Evolutionary conservation across 53 echinoderm and acorn worm genomes (phyloP), one percentile per base, ranked within the genome.

Genomic region (Apostichopus leukothele): DNA sequence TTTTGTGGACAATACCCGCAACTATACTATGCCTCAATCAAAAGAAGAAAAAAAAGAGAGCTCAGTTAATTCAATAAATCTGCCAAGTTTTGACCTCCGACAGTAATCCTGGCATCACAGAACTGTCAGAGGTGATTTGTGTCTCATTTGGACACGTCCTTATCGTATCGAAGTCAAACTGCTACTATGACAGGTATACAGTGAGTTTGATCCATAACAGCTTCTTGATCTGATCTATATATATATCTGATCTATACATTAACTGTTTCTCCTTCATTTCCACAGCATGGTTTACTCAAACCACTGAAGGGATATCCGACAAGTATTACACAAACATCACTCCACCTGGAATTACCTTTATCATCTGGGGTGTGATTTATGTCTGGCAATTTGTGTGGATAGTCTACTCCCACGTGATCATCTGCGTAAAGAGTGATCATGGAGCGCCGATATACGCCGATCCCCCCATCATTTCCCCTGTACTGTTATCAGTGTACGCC

Each of bases 291-390:
- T 96, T 96, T 78, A 86, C 85, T 20, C 93, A 91, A 67, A 85
- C 76, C 50, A 96, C 96, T 1, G 96, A 84, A n/a, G 93, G 90
- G n/a, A 84, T 93, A 21, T 95, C 96, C 25, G 96, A 96, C 88
- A 74, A 73, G 18, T 96, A 90, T 90, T 91, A 81, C 57, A 71
- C 94, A 16, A 90, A 91, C 67, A 93, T 96, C 86, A 93, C 94
- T 7, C 96, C 94, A 9, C 86, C 92, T 18, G 96, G 96, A 9
- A 92, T 92, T 91, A 96, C 96, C 51, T 96, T 96, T 91, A 54
- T 91, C 50, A 91, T 96, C 86, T 96, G 96, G 96, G 94, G 83
- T 9, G 66, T 94, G 71, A 96, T 96, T 88, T 96, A 96, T 86
- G 73, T 89, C 21, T 96, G 90, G 92, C 90, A 91, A 80, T 63